Base-by-base conservation (phyloP, 2,888 invertebrate genomes). In the Leptinotarsa tumamoca region DNA sequence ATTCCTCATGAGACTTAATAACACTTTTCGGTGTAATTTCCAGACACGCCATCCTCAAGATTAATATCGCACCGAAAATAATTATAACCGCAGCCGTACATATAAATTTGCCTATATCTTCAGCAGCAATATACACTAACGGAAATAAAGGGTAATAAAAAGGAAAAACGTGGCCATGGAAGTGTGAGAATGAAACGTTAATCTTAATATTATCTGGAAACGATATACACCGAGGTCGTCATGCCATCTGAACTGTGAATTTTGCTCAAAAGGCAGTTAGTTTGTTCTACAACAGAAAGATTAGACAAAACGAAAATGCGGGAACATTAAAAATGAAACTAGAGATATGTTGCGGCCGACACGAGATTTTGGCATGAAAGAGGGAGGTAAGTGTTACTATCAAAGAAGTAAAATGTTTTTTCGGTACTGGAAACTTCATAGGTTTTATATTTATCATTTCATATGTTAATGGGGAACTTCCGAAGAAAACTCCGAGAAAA, bases 161-260 rank as follows among this genome's bases (percentile, higher is more conserved):
- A 75, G 70, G 69, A 67, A 71, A 69, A 77, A 77, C 71, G 67
- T 73, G 76, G 68, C 71, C 74, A 78, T 61, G 74, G 76, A 73
- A 72, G 79, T 79, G 81, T 79, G 75, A 80, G 78, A 77, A 79
- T 78, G 61, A 76, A 74, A 78, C 78, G 77, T 78, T 79, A 77
- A 80, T 78, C 78, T 74, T 78, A 78, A 78, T 75, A 81, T 70
- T 72, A 77, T 77, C 77, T 77, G 73, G 71, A 74, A 77, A 72
- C 72, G 70, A 74, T 75, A 75, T 74, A 71, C 68, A 74, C 68
- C 18, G 73, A 71, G 54, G 73, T 74, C 63, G 68, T 21, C 67
- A 73, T 73, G 68, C 52, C 71, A 71, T 73, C 66, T 73, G 76
- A 78, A 76, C 74, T 74, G 79, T 72, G 72, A 78, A 78, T 77